A percentile compares a stretch with the other conserved stretches of the same genome.
These are phyloP conservation scores for Mimumesa dahlbomi DNA, from an alignment of 2,888 invertebrate genomes.

Conservation along the genomic window DNA sequence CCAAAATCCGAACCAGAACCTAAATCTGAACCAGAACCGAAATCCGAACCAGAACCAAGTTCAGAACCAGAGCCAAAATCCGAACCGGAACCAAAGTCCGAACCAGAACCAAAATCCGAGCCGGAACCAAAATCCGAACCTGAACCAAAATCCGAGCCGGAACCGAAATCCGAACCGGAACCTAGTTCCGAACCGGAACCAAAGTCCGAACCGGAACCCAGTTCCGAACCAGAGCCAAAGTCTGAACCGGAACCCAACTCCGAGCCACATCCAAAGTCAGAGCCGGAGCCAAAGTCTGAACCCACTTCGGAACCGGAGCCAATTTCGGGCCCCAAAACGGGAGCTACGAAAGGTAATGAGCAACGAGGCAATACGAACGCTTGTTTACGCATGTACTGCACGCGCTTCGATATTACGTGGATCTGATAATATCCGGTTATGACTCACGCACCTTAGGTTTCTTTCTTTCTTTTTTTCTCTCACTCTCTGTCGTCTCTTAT, in stretches of 20 bases:
- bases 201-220: constrained; percentile 78
- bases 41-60: constrained; percentile 75
- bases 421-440: neutral
- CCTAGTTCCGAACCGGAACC: constrained; percentile 81
- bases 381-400: constrained; percentile 43
- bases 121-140: constrained; percentile 75
- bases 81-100: constrained; percentile 74
- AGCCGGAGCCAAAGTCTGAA: constrained; percentile 76
- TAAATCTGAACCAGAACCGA: constrained; percentile 78
- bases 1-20: constrained; percentile 79
- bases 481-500: no score
- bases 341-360: constrained; percentile 74
- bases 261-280: constrained; percentile 78
- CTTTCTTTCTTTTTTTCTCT: no score
- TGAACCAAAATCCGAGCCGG: constrained; percentile 77
- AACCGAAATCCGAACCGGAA: constrained; percentile 79
- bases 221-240: constrained; percentile 79
- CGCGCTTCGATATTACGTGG: constrained; percentile 40
- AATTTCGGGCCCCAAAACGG: constrained; percentile 69
- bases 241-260: constrained; percentile 77
- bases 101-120: constrained; percentile 78
- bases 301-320: constrained; percentile 75
- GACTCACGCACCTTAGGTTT: neutral
- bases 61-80: constrained; percentile 80
- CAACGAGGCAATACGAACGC: constrained; percentile 55